Evolutionary conservation across 2,888 invertebrate species (phyloP), one percentile per base, ranked within the genome.

Genomic region (Zygothrica quintamaculata): DNA sequence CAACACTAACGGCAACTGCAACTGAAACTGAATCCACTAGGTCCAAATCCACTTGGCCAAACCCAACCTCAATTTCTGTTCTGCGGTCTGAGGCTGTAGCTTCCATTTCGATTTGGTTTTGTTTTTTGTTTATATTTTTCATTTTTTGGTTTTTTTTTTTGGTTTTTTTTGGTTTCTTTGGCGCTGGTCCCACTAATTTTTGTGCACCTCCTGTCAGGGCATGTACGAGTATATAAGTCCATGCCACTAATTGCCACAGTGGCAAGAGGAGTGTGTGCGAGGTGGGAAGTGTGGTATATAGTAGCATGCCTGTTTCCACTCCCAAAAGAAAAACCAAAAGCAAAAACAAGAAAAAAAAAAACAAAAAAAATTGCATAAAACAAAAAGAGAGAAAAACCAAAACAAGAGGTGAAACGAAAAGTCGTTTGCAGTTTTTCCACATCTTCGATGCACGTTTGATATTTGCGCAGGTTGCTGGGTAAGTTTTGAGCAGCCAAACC

Each of bases 371-470:
- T 22, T 22, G 18, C 18, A 22, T 22, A 22, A 22, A 56, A 13
- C 37, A 37, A 37, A 9, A n/a, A n/a, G n/a, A n/a, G n/a, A n/a
- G n/a, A n/a, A n/a, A n/a, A n/a, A n/a, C n/a, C n/a, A n/a, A n/a
- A 46, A 3, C 36, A 25, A 44, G 6, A 15, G 7, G 3, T 31
- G 15, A 22, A 29, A 31, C 48, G 18, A 46, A 51, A 58, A 65
- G 67, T 68, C 67, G 66, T 68, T 65, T 43, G 50, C 34, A 8
- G 66, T 67, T 73, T 51, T 73, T 74, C 70, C 70, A 74, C 73
- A 74, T 77, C 75, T 75, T 75, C 79, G 74, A 71, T 76, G 76
- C 76, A 77, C 77, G 67, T 80, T 80, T 80, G 80, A 82, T 80
- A 80, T 80, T 81, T 80, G 73, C 79, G 44, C 82, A 79, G 79